A percentile compares a stretch with the other conserved stretches of the same genome.
phyloP scores from a whole-genome alignment of 2,113 vertebrate species.

The Caloenas nicobarica region DNA sequence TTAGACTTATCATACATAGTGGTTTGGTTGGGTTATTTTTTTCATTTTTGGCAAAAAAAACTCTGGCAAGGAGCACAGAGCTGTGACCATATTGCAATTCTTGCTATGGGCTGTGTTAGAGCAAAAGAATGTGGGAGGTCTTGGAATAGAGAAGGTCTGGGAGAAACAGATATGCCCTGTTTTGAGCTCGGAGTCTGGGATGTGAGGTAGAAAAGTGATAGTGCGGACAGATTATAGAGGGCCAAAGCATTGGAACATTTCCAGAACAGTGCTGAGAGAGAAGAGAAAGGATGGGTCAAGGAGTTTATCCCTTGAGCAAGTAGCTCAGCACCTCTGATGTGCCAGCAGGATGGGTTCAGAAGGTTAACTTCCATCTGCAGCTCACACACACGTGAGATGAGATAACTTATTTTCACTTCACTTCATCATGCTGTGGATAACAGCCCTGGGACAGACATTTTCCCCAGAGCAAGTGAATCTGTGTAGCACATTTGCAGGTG shows the following conservation, averaged over 20 bases:
- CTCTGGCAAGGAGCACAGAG: neutral
- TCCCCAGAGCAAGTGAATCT: neutral
- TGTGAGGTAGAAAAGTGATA: neutral
- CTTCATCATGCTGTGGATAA: neutral
- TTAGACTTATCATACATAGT: slow-evolving; percentile 33
- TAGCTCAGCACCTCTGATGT: neutral
- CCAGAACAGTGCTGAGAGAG: neutral
- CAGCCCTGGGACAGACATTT: neutral
- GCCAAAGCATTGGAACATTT: neutral
- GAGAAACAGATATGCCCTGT: neutral
- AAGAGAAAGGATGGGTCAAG: neutral
- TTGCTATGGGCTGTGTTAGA: neutral
- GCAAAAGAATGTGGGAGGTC: slow-evolving; percentile 52
- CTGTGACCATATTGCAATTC: slow-evolving; percentile 1
- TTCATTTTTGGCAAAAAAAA: slow-evolving; percentile 41
- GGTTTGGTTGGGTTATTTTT: neutral
- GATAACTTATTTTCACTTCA: neutral
- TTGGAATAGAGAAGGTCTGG: slow-evolving; percentile 2
- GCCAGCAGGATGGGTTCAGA: neutral
- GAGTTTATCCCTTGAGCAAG: neutral
- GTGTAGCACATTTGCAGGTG: neutral
- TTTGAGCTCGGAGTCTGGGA: slow-evolving; percentile 9
- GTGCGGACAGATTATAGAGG: neutral
- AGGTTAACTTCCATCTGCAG: neutral
- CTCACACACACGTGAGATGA: neutral